phyloP scores from a whole-genome alignment of 2,888 invertebrate species.

The Macropis europaea region DNA sequence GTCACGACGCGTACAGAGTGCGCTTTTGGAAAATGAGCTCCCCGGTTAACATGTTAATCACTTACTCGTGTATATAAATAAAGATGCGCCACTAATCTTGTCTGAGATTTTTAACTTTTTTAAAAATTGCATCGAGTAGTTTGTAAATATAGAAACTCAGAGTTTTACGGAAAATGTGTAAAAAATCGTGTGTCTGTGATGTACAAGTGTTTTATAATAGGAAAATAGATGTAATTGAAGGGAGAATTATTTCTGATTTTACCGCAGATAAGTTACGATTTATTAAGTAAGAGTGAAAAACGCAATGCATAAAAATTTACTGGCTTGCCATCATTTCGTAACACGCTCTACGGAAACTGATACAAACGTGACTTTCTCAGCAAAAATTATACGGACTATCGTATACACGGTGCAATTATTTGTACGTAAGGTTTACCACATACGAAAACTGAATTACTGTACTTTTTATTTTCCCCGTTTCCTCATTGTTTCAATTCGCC shows the following conservation, averaged over 20 bases:
- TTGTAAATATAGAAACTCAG: too few relatives aligned
- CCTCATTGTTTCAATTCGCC: too few relatives aligned
- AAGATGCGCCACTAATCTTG: too few relatives aligned
- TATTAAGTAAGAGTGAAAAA: background rate
- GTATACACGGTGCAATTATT: background rate
- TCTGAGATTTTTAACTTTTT: too few relatives aligned
- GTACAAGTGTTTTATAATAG: background rate
- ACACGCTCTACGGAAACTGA: slow-evolving; percentile 10
- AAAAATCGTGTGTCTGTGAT: too few relatives aligned
- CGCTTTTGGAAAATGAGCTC: too few relatives aligned
- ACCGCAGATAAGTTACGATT: background rate
- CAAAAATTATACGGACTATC: background rate
- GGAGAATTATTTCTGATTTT: background rate
- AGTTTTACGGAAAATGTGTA: too few relatives aligned
- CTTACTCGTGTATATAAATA: too few relatives aligned
- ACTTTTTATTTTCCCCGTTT: too few relatives aligned
- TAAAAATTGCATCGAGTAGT: too few relatives aligned
- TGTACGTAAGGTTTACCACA: background rate
- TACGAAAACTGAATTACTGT: background rate
- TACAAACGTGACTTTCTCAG: slow-evolving; percentile 5
- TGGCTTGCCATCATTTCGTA: slow-evolving; percentile 14
- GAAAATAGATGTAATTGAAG: background rate
- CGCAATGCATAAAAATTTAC: slow-evolving; percentile 20
- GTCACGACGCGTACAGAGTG: too few relatives aligned
- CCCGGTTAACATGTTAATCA: too few relatives aligned